These are phyloP conservation scores for Microctenopoma steveboyesi DNA, from an alignment of 2,797 vertebrate species.

Conservation along the genomic window DNA sequence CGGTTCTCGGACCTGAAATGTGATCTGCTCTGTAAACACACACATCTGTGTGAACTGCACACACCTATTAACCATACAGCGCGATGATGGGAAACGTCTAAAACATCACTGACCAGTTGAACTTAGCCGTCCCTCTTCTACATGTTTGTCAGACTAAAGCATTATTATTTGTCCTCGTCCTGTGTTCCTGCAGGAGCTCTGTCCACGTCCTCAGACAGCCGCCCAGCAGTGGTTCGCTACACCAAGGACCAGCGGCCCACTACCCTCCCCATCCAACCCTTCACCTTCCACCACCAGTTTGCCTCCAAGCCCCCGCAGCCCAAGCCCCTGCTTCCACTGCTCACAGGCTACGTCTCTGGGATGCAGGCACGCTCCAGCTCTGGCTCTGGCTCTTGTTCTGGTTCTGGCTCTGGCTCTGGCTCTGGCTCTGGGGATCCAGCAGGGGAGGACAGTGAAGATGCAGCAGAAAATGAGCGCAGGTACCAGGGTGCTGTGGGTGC, in stretches of 20 bases:
- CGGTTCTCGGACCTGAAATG: too few relatives aligned
- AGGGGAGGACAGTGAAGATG: conserved; percentile 61
- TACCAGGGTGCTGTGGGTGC: conserved; percentile 16
- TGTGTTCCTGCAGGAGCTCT: conserved; percentile 66
- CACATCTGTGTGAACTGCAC: too few relatives aligned
- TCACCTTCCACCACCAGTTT: conserved; percentile 96
- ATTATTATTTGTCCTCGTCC: not conserved
- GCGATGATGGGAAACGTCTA: too few relatives aligned
- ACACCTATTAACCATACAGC: too few relatives aligned
- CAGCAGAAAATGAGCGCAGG: conserved; percentile 47
- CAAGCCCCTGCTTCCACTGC: conserved; percentile 87
- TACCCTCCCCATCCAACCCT: conserved; percentile 96
- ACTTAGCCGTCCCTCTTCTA: too few relatives aligned
- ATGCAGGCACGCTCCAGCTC: conserved; percentile 81
- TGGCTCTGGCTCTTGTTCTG: conserved; percentile 20
- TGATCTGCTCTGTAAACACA: too few relatives aligned
- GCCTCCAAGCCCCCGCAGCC: conserved; percentile 81
- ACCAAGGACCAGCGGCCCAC: conserved; percentile 96
- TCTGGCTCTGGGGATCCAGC: conserved; percentile 53
- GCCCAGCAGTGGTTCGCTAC: conserved; percentile 89
- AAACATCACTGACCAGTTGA: too few relatives aligned
- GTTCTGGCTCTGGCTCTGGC: conserved; percentile 28
- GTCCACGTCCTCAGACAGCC: conserved; percentile 81
- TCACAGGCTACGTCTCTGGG: conserved; percentile 87
- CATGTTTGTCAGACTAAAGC: too few relatives aligned